phyloP scores from a whole-genome alignment of 2,113 vertebrate species.

The Mastomys natalensis region DNA sequence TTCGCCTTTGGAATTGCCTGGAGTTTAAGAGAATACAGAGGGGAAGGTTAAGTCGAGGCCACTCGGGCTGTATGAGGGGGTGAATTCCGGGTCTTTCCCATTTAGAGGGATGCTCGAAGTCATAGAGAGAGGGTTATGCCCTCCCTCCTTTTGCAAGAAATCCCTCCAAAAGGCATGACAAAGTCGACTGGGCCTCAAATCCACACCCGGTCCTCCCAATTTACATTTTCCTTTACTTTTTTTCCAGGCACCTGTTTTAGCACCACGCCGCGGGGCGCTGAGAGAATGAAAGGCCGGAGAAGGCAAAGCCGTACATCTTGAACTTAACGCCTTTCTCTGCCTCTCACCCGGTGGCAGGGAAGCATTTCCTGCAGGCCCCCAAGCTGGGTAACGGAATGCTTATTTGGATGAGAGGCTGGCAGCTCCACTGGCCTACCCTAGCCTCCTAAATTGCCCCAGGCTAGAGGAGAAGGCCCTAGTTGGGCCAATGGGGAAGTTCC shows the following conservation, averaged over 20 bases:
- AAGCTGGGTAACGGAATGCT: background rate
- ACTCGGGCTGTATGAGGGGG: background rate
- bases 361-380: constrained; percentile 51
- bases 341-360: constrained; percentile 16
- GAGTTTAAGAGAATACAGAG: constrained; percentile 83
- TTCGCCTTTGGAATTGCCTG: constrained; percentile 94
- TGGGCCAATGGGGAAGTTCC: background rate
- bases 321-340: constrained; percentile 77
- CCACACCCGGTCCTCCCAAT: background rate
- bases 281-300: constrained; percentile 19
- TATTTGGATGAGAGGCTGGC: background rate
- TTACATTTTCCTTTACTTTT: constrained; percentile 16
- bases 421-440: background rate
- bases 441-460: background rate
- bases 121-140: background rate
- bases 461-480: background rate
- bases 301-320: constrained; percentile 65
- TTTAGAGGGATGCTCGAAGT: constrained; percentile 20
- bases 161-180: constrained; percentile 24
- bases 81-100: constrained; percentile 1
- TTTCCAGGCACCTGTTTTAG: constrained; percentile 80
- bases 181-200: constrained; percentile 3
- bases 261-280: constrained; percentile 55
- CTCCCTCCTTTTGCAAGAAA: background rate
- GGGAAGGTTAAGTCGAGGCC: constrained; percentile 71